Conservation (phyloP, 2,797 vertebrate genomes). For the Lophius americanus region DNA sequence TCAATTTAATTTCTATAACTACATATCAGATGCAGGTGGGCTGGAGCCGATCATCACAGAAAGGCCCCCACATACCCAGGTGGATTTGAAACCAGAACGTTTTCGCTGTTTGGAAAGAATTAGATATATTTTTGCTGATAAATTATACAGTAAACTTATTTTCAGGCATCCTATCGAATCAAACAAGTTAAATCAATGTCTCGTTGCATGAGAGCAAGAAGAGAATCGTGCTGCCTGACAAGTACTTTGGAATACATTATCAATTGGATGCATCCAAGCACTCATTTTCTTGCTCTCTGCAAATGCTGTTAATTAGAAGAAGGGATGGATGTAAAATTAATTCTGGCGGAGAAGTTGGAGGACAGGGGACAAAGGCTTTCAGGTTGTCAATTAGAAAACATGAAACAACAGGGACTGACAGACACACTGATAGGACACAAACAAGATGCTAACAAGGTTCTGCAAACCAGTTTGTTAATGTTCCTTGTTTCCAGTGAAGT, state of each 20-base stretch:
- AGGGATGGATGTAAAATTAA: conserved; percentile 77
- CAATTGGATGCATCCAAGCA: conserved; percentile 46
- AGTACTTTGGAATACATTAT: conserved; percentile 67
- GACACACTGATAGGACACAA: conserved; percentile 45
- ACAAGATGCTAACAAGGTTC: conserved; percentile 45
- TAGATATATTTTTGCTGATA: conserved; percentile 48
- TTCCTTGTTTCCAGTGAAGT: conserved; percentile 5
- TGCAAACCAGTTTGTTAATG: neutral
- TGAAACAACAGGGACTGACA: conserved; percentile 62
- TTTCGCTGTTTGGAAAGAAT: too few species aligned
- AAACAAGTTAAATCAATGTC: conserved; percentile 76
- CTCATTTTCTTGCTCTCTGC: conserved; percentile 74
- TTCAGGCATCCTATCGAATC: conserved; percentile 58
- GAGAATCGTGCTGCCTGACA: conserved; percentile 51
- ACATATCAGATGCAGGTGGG: too few species aligned
- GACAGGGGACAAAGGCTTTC: conserved; percentile 60
- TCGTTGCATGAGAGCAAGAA: conserved; percentile 70
- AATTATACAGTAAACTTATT: conserved; percentile 59
- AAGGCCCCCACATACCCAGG: too few species aligned
- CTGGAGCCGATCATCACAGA: too few species aligned
- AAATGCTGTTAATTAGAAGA: conserved; percentile 76
- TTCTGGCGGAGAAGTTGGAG: conserved; percentile 61
- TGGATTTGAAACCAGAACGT: too few species aligned
- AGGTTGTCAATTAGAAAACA: conserved; percentile 73
- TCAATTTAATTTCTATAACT: too few species aligned